Evolutionary conservation across 2,797 vertebrate species (phyloP), one percentile per base, ranked within the genome.

Genomic region (Hylomyscus alleni): DNA sequence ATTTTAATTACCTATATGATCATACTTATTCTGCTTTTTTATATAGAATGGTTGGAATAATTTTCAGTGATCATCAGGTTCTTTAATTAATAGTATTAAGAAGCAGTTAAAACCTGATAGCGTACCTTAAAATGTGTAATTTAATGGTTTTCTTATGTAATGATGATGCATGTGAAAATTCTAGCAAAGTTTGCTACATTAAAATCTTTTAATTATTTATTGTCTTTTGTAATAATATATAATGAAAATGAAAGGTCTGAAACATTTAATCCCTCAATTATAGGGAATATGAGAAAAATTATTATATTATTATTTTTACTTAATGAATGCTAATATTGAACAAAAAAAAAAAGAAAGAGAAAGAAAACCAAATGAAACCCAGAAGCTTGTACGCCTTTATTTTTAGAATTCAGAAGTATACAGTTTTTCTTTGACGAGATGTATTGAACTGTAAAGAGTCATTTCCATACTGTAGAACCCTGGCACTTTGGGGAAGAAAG

Each of bases 21-120:
- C 94, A n/a, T 37, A 60, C 77, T 96, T 95, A 94, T 67, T 81
- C 12, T 85, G 24, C n/a, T n/a, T 93, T 88, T 93, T 97, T 95
- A 91, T 94, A 14, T 95, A 89, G 91, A 90, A 85, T 97, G 90
- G 87, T 65, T 88, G 77, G 75, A 52, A 44, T 96, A 13, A 86
- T 92, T 96, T 96, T 95, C 73, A 92, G 34, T 95, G 72, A 40
- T 78, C 52, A 86, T 12, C 26, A 56, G 13, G 60, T 96, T 81
- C 14, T 91, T 91, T 95, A 89, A 80, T 94, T 94, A 89, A 72
- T 93, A 84, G 37, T 89, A 83, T 95, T 47, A 92, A 65, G 72
- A 95, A 94, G 83, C 58, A 93, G 44, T 96, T 97, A 91, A 95
- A 95, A 97, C 34, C n/a, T 80, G 82, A 94, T 89, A 87, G 11